Base-by-base conservation (phyloP, 2,113 vertebrate genomes). In the Antennarius striatus region DNA sequence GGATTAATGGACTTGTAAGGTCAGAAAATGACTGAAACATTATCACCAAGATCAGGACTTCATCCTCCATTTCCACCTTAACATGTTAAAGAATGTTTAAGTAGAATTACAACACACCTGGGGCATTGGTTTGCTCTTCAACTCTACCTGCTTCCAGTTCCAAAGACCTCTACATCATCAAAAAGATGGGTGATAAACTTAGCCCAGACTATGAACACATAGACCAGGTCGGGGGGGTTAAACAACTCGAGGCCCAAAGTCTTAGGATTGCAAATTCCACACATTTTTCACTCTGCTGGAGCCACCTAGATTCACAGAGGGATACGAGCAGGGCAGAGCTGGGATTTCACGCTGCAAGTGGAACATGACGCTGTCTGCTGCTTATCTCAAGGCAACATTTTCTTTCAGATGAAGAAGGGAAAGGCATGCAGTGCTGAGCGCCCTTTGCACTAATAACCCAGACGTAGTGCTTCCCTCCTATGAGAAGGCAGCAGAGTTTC, bases 251-350 rank as follows among this genome's bases (percentile, higher is more conserved):
- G 84, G 82, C 86, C 85, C 85, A 78, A 86, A 90, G 81, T 82
- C 86, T 81, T 86, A 74, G 72, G 85, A 86, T 85, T 83, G 85
- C 85, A 91, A 89, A 92, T 93, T 92, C 91, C 88, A 86, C 71
- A 79, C 86, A 91, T 92, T 90, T 91, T 82, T 92, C 60, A 71
- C 84, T 87, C 70, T 32, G 79, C 82, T 88, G 81, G 87, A 89
- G 83, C 77, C 74, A 88, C 88, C 77, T 89, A 75, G 71, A 83
- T 76, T 84, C 82, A 87, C 77, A 65, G 77, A 81, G 71, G 86
- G 82, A 72, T 84, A 80, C 52, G 28, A 81, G 58, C 46, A 43
- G 68, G 75, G 71, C 75, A 79, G 67, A 73, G 77, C 72, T 42
- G 78, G 56, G 81, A 82, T 84, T 87, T 88, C 83, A 82, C 50